A percentile compares a stretch with the other conserved stretches of the same genome.
These are phyloP conservation scores for Micronycteris hirsuta DNA, from an alignment of 2,113 vertebrate species.

Conservation along the genomic window DNA sequence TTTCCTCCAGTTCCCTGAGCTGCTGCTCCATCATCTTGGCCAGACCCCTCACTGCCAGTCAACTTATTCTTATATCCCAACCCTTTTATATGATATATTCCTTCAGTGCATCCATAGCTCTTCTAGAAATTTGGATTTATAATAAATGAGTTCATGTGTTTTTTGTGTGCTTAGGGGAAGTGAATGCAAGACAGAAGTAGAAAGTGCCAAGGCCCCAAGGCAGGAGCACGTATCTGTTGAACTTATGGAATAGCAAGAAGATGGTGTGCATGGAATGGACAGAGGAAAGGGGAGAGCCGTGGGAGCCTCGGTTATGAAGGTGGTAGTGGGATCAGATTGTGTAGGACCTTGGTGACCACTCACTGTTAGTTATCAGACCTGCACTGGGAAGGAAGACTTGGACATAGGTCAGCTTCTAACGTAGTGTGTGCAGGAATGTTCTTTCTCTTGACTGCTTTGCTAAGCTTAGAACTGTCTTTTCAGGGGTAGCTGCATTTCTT, in stretches of 20 bases:
- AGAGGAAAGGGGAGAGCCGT: neutral
- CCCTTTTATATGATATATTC: neutral
- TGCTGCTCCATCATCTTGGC: neutral
- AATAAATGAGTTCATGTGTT: neutral
- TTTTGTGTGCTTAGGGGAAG: neutral
- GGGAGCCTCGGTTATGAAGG: neutral
- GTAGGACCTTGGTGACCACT: neutral
- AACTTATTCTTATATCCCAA: neutral
- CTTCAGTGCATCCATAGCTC: neutral
- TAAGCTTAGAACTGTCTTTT: slow-evolving; percentile 48
- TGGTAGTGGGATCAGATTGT: neutral
- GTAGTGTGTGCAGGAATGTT: neutral
- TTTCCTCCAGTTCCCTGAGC: neutral
- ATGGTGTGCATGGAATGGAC: neutral
- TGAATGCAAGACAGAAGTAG: neutral
- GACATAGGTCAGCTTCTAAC: neutral
- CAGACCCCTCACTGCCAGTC: neutral
- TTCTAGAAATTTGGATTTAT: neutral
- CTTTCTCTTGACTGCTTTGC: slow-evolving; percentile 22
- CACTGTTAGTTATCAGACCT: neutral
- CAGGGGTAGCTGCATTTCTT: slow-evolving; percentile 27
- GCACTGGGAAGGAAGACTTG: neutral
- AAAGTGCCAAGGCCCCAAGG: neutral
- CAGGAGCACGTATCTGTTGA: neutral
- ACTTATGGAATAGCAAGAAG: neutral